phyloP scores from a whole-genome alignment of 2,888 invertebrate genomes.

The Busseola fusca region DNA sequence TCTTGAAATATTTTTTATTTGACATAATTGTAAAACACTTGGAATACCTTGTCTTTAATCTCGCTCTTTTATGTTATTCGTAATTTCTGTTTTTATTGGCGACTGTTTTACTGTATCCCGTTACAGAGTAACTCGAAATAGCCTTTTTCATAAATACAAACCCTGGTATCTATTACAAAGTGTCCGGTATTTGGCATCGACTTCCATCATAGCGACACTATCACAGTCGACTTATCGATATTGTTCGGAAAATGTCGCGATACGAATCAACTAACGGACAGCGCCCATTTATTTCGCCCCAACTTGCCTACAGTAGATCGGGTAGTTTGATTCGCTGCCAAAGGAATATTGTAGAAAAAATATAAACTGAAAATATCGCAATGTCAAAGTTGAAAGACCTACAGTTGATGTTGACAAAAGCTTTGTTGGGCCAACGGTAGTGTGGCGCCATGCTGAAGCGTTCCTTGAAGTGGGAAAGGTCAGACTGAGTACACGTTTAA shows the following conservation, averaged over 20 bases:
- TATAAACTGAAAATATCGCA: slow-evolving; percentile 31
- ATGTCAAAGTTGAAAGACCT: slow-evolving; percentile 58
- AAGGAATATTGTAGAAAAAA: slow-evolving; percentile 44
- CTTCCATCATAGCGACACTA: slow-evolving; percentile 58
- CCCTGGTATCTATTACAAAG: slow-evolving; percentile 51
- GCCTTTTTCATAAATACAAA: slow-evolving; percentile 39
- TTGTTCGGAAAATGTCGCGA: slow-evolving; percentile 61
- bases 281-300: slow-evolving; percentile 56
- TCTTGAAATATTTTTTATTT: slow-evolving; percentile 43
- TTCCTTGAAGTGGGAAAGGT: slow-evolving; percentile 58
- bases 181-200: slow-evolving; percentile 55
- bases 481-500: slow-evolving; percentile 56
- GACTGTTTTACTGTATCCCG: slow-evolving; percentile 23
- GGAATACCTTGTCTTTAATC: slow-evolving; percentile 40
- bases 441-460: slow-evolving; percentile 40
- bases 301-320: slow-evolving; percentile 53
- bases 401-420: slow-evolving; percentile 44
- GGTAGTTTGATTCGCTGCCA: slow-evolving; percentile 51
- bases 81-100: slow-evolving; percentile 36
- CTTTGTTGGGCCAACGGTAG: slow-evolving; percentile 42
- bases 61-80: slow-evolving; percentile 35
- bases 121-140: slow-evolving; percentile 43
- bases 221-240: slow-evolving; percentile 63
- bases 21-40: slow-evolving; percentile 40
- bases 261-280: slow-evolving; percentile 64